These are phyloP conservation scores for Typhlichthys eigenmanni DNA, from an alignment of 2,797 vertebrate species.

Conservation along the genomic window DNA sequence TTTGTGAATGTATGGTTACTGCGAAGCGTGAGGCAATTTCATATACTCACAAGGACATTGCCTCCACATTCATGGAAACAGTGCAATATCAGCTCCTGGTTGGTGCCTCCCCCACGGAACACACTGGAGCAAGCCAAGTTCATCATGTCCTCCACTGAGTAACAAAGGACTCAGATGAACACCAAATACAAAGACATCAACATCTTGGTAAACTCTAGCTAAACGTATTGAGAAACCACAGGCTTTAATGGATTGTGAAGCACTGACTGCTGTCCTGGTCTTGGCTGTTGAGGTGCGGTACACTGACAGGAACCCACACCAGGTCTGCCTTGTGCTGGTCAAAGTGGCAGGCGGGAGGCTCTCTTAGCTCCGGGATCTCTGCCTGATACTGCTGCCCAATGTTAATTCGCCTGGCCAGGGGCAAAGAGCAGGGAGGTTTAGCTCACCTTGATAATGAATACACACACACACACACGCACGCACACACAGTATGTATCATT, in stretches of 20 bases:
- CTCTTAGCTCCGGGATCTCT: slow-evolving; percentile 78
- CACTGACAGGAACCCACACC: slow-evolving; percentile 82
- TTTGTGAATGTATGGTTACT: too few species aligned
- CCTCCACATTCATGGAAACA: slow-evolving; percentile 91
- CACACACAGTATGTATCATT: too few species aligned
- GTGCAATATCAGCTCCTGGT: slow-evolving; percentile 94
- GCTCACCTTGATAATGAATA: neutral
- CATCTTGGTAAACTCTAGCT: too few species aligned
- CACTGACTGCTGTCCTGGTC: slow-evolving; percentile 52
- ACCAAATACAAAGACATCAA: neutral
- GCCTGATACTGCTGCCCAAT: slow-evolving; percentile 89
- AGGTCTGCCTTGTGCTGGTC: slow-evolving; percentile 86
- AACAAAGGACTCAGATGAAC: neutral
- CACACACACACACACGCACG: too few species aligned
- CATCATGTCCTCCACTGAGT: slow-evolving; percentile 86
- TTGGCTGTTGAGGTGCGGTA: slow-evolving; percentile 30
- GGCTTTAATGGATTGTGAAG: neutral
- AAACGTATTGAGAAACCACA: neutral
- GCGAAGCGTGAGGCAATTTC: slow-evolving; percentile 6
- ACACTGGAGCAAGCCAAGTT: slow-evolving; percentile 93
- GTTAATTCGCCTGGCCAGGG: slow-evolving; percentile 83
- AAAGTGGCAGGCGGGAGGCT: slow-evolving; percentile 70
- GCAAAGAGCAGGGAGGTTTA: neutral
- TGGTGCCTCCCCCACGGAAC: slow-evolving; percentile 91
- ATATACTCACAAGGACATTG: slow-evolving; percentile 86